Percentiles rank a stretch among this genome's conserved stretches.
These are phyloP conservation scores for Zhengitettix transpicula DNA, from an alignment of 2,888 invertebrate genomes.

Conservation along the genomic window DNA sequence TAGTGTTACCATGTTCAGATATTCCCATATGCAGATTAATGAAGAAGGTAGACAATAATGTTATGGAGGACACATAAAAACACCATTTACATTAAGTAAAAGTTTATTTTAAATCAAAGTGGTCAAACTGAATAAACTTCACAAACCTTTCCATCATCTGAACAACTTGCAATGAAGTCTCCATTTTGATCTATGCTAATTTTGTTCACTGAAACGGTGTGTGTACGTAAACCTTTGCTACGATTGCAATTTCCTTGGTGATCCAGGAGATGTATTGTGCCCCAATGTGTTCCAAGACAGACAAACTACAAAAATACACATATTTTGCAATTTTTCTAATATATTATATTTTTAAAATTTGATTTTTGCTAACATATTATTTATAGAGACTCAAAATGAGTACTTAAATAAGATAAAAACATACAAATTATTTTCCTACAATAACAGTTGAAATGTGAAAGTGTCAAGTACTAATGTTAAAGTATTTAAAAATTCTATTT, in stretches of 20 bases:
- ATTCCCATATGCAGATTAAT: too few species aligned
- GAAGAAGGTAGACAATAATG: neutral
- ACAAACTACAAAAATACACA: constrained; percentile 46
- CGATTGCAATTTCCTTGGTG: constrained; percentile 72
- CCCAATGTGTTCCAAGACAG: constrained; percentile 85
- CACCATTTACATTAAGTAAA: neutral
- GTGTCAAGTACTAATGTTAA: too few species aligned
- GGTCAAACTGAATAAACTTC: neutral
- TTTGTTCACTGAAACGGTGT: constrained; percentile 83
- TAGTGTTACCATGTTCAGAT: too few species aligned
- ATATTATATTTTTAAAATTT: too few species aligned
- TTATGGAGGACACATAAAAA: neutral
- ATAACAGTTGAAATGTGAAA: too few species aligned
- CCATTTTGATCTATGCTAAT: constrained; percentile 87
- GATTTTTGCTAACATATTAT: too few species aligned
- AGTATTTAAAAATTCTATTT: too few species aligned
- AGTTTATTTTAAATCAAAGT: neutral
- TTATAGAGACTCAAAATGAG: too few species aligned
- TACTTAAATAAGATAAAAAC: too few species aligned
- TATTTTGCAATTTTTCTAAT: too few species aligned
- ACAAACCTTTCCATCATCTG: constrained; percentile 68
- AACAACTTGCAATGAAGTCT: constrained; percentile 86
- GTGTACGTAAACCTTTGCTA: constrained; percentile 55
- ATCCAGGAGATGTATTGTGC: constrained; percentile 75
- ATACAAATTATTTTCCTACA: too few species aligned